phyloP scores from a whole-genome alignment of 1,140 invertebrate genomes.

The Grapholita molesta region DNA sequence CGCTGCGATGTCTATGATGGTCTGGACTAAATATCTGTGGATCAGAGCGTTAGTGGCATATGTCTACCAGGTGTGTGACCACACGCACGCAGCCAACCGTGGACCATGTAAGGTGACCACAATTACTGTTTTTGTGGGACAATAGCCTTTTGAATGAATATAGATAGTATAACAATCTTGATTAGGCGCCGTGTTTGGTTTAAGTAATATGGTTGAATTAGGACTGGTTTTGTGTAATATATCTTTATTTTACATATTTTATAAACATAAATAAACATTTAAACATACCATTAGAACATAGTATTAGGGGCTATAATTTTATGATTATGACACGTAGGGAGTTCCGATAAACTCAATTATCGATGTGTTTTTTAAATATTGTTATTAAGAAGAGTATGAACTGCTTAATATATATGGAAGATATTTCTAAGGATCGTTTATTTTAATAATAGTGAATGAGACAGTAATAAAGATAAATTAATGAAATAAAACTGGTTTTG shows the following conservation, averaged over 20 bases:
- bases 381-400: too few species aligned
- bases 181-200: not conserved
- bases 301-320: too few species aligned
- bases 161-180: not conserved
- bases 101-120: constrained; percentile 4
- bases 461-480: too few species aligned
- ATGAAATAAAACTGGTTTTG: too few species aligned
- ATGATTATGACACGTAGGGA: too few species aligned
- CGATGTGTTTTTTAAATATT: too few species aligned
- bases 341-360: too few species aligned
- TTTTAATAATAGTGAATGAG: too few species aligned
- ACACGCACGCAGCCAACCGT: not conserved
- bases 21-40: not conserved
- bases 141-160: not conserved
- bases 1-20: not conserved
- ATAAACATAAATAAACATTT: too few species aligned
- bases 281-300: too few species aligned
- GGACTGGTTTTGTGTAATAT: not conserved
- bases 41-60: not conserved
- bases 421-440: too few species aligned
- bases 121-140: constrained; percentile 5
- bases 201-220: not conserved
- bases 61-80: not conserved
- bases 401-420: too few species aligned
- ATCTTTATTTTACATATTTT: not conserved